These are phyloP conservation scores for Hafferia zeledoni DNA, from an alignment of 2,797 vertebrate species.

Conservation along the genomic window DNA sequence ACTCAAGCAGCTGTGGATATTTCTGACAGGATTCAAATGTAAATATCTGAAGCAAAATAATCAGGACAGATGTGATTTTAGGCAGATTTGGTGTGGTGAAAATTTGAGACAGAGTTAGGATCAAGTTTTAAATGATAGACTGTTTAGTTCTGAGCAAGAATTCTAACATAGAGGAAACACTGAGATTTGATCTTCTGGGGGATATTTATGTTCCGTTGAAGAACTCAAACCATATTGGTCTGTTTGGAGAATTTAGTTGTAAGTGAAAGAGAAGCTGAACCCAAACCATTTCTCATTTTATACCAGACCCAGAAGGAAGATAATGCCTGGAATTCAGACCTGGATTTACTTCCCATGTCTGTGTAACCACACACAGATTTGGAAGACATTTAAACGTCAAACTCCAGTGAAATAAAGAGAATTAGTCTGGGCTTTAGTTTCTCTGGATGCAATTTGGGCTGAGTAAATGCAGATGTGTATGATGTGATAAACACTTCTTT, in stretches of 20 bases:
- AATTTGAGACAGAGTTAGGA: not conserved
- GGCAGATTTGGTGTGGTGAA: not conserved
- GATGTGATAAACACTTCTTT: constrained; percentile 22
- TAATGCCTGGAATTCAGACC: constrained; percentile 38
- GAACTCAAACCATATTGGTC: not conserved
- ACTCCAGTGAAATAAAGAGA: not conserved
- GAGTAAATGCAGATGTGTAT: constrained; percentile 43
- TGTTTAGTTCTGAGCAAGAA: not conserved
- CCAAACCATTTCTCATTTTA: not conserved
- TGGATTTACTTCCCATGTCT: constrained; percentile 14
- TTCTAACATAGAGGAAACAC: not conserved
- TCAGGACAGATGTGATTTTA: not conserved
- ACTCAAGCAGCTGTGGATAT: not conserved
- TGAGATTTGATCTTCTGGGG: not conserved
- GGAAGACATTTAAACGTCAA: constrained; percentile 13
- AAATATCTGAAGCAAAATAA: not conserved
- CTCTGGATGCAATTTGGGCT: constrained; percentile 30
- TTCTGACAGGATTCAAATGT: not conserved
- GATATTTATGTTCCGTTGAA: not conserved
- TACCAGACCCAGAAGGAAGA: not conserved
- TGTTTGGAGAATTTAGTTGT: not conserved
- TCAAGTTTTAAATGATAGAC: not conserved
- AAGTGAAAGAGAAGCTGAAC: not conserved
- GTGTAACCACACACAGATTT: constrained; percentile 2
- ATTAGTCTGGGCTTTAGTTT: not conserved